A percentile compares a stretch with the other conserved stretches of the same genome.
These are phyloP conservation scores for Manduca sexta DNA, from an alignment of 1,140 invertebrate species.

Conservation along the genomic window DNA sequence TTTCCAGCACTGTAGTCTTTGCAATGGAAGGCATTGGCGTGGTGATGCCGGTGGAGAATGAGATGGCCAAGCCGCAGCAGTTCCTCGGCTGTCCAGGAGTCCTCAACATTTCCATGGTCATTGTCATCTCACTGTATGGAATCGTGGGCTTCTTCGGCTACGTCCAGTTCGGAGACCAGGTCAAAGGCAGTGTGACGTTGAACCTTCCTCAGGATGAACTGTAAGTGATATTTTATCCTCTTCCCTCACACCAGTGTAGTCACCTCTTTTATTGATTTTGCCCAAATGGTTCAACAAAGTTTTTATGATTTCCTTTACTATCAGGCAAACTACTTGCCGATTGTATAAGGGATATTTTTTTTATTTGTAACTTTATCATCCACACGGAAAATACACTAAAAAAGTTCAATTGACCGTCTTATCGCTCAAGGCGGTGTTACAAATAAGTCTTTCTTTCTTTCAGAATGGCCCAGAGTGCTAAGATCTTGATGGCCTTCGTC, in stretches of 20 bases:
- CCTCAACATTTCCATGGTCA: slow-evolving; percentile 85
- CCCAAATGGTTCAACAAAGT: too few species aligned
- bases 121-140: slow-evolving; percentile 82
- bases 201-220: slow-evolving; percentile 77
- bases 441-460: slow-evolving; percentile 28
- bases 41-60: slow-evolving; percentile 91
- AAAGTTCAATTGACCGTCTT: too few species aligned
- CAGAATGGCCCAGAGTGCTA: slow-evolving; percentile 82
- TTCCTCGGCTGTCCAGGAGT: slow-evolving; percentile 89
- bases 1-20: slow-evolving; percentile 80
- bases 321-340: too few species aligned
- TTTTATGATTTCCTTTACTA: too few species aligned
- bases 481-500: slow-evolving; percentile 88
- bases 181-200: slow-evolving; percentile 80
- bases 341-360: too few species aligned
- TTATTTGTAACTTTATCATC: too few species aligned
- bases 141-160: slow-evolving; percentile 90
- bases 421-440: too few species aligned
- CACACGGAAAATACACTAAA: too few species aligned
- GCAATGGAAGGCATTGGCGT: slow-evolving; percentile 87
- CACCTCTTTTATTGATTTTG: too few species aligned
- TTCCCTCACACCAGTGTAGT: too few species aligned
- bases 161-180: slow-evolving; percentile 80
- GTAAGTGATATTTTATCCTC: slow-evolving; percentile 69
- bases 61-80: slow-evolving; percentile 84